A percentile compares a stretch with the other conserved stretches of the same genome.
Evolutionary conservation across 2,888 invertebrate genomes (phyloP).

Genomic region (Diaphora mendica): DNA sequence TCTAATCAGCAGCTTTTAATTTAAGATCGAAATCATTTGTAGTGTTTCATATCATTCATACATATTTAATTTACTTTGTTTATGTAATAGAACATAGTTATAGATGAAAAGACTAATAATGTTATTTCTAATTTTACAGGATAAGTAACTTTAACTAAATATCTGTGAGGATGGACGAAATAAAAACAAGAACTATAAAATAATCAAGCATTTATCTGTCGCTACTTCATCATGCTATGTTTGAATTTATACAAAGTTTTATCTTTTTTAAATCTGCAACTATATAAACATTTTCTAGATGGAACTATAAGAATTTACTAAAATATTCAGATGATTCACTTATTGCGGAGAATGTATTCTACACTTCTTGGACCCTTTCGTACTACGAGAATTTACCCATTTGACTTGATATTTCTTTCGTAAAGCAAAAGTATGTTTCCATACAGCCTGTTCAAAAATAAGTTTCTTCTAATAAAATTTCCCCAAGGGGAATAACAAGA

Average conservation of each 20-base stretch:
- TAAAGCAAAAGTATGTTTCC: not conserved
- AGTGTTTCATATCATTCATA: not conserved
- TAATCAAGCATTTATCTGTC: no score
- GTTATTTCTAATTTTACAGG: no score
- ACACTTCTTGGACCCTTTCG: no score
- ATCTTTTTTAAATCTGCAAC: not conserved
- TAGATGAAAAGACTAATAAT: not conserved
- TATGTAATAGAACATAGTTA: not conserved
- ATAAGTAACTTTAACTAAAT: no score
- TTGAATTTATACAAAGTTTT: no score
- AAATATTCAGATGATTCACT: not conserved
- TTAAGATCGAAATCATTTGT: not conserved
- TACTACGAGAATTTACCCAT: no score
- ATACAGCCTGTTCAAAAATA: not conserved
- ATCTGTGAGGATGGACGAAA: no score
- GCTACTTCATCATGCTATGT: no score
- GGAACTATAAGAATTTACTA: not conserved
- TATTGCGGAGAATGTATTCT: no score
- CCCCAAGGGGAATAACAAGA: not conserved
- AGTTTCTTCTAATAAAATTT: not conserved
- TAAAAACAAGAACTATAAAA: no score
- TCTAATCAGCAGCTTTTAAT: constrained; percentile 7
- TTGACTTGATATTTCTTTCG: no score
- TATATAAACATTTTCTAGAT: not conserved
- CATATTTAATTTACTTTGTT: constrained; percentile 4